Evolutionary conservation across 2,113 vertebrate genomes (phyloP), one percentile per base, ranked within the genome.

Genomic region (Gopherus flavomarginatus): DNA sequence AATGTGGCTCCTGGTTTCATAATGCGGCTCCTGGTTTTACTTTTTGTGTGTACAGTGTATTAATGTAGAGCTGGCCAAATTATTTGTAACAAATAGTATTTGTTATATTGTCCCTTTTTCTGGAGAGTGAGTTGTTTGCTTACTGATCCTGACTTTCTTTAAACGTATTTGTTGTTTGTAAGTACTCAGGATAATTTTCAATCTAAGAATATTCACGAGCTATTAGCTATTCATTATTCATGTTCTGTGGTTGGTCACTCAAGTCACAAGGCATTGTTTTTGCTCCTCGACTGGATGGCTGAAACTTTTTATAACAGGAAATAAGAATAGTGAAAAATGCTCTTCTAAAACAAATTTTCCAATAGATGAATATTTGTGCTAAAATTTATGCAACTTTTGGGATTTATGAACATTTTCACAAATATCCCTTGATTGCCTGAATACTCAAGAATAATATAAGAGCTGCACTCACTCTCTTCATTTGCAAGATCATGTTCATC

Each of bases 211-310:
- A 9, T 21, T 95, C 89, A 72, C 81, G 65, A 83, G n/a, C 90
- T 95, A 87, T 94, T 96, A 93, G 90, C 89, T 82, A 24, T 88
- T 95, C 85, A 80, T 75, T 88, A 92, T 92, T 96, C 89, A 44
- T 91, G 77, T 49, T 75, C 50, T 7, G 24, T 26, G 94, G 65
- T 65, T 87, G 56, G 90, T 88, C 44, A 85, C 6, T 11, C 87
- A 93, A 95, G 96, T 89, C 81, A 89, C 78, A 94, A 38, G 89
- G 89, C 75, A 83, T 75, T 49, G 75, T 38, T 83, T 87, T 93
- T 92, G 75, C 12, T 52, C 54, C n/a, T 90, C 69, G 90, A 94
- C 44, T 96, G 78, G 72, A 83, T 65, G 85, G 84, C 88, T 83
- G 53, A 65, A 94, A 90, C 90, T 65, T 96, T 95, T 88, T n/a